Conservation (phyloP, 2,888 invertebrate species). For the Drosophila infuscata region DNA sequence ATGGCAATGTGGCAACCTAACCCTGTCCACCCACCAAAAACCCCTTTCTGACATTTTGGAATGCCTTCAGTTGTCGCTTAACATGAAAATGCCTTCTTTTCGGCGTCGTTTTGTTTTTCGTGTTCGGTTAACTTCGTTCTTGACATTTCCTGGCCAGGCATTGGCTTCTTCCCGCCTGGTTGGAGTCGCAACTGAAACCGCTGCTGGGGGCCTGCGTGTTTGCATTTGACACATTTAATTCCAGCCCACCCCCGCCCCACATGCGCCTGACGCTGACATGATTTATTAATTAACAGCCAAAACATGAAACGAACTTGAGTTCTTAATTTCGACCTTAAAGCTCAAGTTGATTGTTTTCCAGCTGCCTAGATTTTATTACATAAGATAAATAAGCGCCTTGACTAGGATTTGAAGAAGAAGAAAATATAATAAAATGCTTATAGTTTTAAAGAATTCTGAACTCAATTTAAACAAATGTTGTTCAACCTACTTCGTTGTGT, state of each 20-base stretch:
- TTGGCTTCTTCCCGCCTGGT: slow-evolving; percentile 23
- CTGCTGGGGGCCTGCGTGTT: slow-evolving; percentile 59
- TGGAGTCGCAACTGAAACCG: slow-evolving; percentile 3
- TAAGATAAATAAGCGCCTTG: not conserved
- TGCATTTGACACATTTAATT: slow-evolving; percentile 80
- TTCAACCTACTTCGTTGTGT: too few species aligned
- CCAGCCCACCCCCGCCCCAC: slow-evolving; percentile 33
- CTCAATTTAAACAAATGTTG: rapidly evolving
- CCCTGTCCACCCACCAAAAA: slow-evolving; percentile 11
- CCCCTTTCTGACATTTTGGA: slow-evolving; percentile 32
- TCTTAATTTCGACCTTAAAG: slow-evolving; percentile 78
- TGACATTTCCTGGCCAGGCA: slow-evolving; percentile 75
- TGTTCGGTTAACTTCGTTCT: slow-evolving; percentile 72
- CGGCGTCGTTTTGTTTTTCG: slow-evolving; percentile 72
- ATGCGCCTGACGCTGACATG: slow-evolving; percentile 77
- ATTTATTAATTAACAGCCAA: slow-evolving; percentile 82
- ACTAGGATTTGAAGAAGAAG: not conserved
- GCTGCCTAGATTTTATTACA: not conserved
- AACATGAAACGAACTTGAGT: slow-evolving; percentile 80
- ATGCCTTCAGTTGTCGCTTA: slow-evolving; percentile 66
- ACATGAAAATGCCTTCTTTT: slow-evolving; percentile 66
- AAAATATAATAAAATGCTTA: not conserved
- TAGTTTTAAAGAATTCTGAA: not conserved
- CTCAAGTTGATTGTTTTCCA: slow-evolving; percentile 10
- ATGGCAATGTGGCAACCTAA: slow-evolving; percentile 18